Conservation (phyloP, 2,888 invertebrate genomes). For the Unio pictorum region DNA sequence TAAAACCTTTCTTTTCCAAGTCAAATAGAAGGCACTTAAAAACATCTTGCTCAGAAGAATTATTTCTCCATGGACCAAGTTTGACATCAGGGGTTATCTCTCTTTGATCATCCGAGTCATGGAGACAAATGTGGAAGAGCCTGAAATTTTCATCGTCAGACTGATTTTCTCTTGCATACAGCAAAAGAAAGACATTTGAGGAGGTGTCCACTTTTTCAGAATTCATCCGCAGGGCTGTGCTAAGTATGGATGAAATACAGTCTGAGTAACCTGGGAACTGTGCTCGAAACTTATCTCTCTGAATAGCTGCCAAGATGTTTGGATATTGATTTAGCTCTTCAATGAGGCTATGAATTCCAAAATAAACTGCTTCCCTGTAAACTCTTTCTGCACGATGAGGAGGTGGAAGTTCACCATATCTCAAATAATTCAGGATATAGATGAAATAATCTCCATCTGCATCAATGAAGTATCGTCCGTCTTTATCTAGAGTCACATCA, state of each 20-base stretch:
- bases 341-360: constrained; percentile 55
- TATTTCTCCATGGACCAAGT: constrained; percentile 42
- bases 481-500: constrained; percentile 48
- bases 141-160: constrained; percentile 30
- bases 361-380: constrained; percentile 63
- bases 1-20: constrained; percentile 42
- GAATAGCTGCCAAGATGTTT: constrained; percentile 42
- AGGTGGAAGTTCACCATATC: constrained; percentile 61
- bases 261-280: constrained; percentile 47
- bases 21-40: constrained; percentile 47
- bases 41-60: constrained; percentile 41
- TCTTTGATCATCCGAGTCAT: constrained; percentile 16
- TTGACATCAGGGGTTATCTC: constrained; percentile 28
- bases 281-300: constrained; percentile 42
- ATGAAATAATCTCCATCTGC: constrained; percentile 61
- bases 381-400: constrained; percentile 42
- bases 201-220: constrained; percentile 21
- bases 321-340: constrained; percentile 56
- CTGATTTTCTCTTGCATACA: constrained; percentile 28
- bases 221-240: constrained; percentile 13
- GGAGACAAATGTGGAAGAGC: constrained; percentile 36
- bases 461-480: constrained; percentile 67
- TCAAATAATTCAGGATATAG: constrained; percentile 60
- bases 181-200: constrained; percentile 29
- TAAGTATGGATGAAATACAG: constrained; percentile 37